Evolutionary conservation across 2,113 vertebrate species (phyloP).

Genomic region (Arothron firmamentum): DNA sequence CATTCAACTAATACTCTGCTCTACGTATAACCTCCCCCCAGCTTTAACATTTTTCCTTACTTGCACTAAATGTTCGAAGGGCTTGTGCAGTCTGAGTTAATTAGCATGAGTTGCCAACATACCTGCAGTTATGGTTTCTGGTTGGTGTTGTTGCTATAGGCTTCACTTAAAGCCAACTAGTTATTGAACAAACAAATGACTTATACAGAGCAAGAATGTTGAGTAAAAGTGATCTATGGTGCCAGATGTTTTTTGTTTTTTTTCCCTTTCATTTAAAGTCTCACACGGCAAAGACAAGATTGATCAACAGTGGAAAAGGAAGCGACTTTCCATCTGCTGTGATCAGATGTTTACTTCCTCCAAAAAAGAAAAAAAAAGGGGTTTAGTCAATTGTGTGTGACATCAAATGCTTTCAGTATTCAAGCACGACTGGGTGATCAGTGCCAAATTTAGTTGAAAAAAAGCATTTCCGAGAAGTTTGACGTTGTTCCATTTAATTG

Average conservation of each 20-base stretch:
- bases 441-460: no score
- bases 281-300: no score
- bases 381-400: no score
- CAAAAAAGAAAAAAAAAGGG: no score
- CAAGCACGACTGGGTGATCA: no score
- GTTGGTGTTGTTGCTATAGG: constrained; percentile 1
- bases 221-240: background rate
- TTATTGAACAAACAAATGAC: background rate
- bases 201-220: background rate
- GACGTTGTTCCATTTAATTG: no score
- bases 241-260: background rate
- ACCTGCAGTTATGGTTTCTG: constrained; percentile 6
- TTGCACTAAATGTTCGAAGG: constrained; percentile 18
- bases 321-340: no score
- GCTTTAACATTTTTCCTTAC: constrained; percentile 26
- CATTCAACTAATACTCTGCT: no score
- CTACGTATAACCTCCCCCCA: constrained; percentile 3
- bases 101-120: background rate
- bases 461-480: no score
- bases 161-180: background rate
- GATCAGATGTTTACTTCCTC: no score
- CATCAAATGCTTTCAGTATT: no score
- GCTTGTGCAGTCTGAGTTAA: constrained; percentile 11
- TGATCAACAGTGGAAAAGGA: no score
- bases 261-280: background rate